Conservation (phyloP, 1,140 invertebrate species). For the Macrotrachela quadricornifera region DNA sequence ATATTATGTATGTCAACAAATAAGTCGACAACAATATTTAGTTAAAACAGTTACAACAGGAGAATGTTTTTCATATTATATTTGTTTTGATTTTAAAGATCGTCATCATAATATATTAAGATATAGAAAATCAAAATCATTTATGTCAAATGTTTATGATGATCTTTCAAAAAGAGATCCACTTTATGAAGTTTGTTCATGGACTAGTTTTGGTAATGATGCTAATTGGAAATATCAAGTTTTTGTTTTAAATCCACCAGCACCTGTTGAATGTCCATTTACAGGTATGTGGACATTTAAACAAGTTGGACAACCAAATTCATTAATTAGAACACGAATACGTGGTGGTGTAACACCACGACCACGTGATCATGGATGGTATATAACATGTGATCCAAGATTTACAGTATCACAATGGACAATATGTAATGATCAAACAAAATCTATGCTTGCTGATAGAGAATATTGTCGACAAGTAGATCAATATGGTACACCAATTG, state of each 20-base stretch:
- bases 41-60: constrained; percentile 3
- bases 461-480: constrained; percentile 7
- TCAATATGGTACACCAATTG: constrained; percentile 3
- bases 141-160: constrained; percentile 4
- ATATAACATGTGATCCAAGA: constrained; percentile 2
- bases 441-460: constrained; percentile 6
- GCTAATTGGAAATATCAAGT: constrained; percentile 6
- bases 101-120: constrained; percentile 5
- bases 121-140: constrained; percentile 4
- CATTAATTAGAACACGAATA: not conserved
- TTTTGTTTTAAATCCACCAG: constrained; percentile 6
- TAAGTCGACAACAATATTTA: constrained; percentile 8
- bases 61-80: constrained; percentile 8
- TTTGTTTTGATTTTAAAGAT: constrained; percentile 5
- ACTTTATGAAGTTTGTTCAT: constrained; percentile 8
- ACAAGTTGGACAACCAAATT: constrained; percentile 1
- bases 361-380: constrained; percentile 7
- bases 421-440: constrained; percentile 7
- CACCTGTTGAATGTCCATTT: constrained; percentile 9
- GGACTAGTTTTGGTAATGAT: constrained; percentile 7
- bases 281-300: constrained; percentile 7
- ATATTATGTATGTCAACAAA: constrained; percentile 8
- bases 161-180: constrained; percentile 3
- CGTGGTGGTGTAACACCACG: constrained; percentile 4
- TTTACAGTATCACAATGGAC: constrained; percentile 4